Percentiles rank a stretch among this genome's conserved stretches.
Evolutionary conservation across 2,797 vertebrate species (phyloP).

Genomic region (Euthynnus affinis): DNA sequence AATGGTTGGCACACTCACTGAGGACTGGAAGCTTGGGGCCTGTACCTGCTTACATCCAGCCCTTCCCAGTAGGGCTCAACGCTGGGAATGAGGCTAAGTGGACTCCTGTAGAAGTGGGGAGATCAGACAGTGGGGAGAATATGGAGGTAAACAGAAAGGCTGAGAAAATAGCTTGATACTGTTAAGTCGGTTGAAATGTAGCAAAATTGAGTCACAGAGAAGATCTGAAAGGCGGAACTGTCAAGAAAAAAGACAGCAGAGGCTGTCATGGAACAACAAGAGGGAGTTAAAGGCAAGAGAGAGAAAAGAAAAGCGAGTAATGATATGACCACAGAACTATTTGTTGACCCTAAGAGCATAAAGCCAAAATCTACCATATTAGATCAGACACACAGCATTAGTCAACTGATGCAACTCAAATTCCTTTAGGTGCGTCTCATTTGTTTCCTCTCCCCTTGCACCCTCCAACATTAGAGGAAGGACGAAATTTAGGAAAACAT

Average conservation of each 20-base stretch:
- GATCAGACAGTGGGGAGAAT: constrained; percentile 62
- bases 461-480: neutral
- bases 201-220: constrained; percentile 15
- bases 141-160: constrained; percentile 55
- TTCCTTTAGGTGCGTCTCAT: neutral
- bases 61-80: constrained; percentile 84
- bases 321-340: constrained; percentile 20
- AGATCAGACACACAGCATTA: neutral
- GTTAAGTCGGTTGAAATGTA: constrained; percentile 7
- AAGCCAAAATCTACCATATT: neutral
- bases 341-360: neutral
- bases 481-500: neutral
- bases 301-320: neutral
- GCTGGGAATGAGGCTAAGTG: constrained; percentile 84
- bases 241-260: constrained; percentile 7
- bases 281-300: constrained; percentile 2
- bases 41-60: constrained; percentile 81
- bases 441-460: neutral
- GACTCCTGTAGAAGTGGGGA: constrained; percentile 81
- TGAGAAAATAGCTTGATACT: constrained; percentile 16
- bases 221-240: constrained; percentile 4
- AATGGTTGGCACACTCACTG: constrained; percentile 83
- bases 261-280: neutral
- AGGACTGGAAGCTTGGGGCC: constrained; percentile 77
- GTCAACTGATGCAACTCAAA: constrained; percentile 3